Percentiles rank a stretch among this genome's conserved stretches.
phyloP scores from a whole-genome alignment of 2,888 invertebrate species.

The Microdon myrmicae region DNA sequence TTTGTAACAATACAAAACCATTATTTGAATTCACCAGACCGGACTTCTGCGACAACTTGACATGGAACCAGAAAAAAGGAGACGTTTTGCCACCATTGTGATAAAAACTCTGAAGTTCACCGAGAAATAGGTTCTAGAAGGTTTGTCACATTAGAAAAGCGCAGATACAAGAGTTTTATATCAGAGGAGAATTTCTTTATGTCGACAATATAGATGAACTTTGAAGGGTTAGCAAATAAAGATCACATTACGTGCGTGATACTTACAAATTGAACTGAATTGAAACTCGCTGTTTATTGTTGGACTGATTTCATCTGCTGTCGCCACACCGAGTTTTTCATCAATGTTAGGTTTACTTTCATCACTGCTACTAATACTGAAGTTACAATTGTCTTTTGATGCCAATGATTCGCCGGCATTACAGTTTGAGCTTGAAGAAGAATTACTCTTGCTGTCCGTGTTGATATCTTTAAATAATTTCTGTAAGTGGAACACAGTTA shows the following conservation, averaged over 20 bases:
- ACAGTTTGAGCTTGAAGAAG: conserved; percentile 64
- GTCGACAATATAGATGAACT: no score
- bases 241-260: background rate
- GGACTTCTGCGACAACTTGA: no score
- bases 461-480: conserved; percentile 54
- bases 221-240: no score
- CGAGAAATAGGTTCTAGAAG: no score
- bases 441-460: conserved; percentile 59
- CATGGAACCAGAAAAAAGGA: no score
- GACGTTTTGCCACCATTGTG: no score
- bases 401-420: conserved; percentile 76
- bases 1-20: no score
- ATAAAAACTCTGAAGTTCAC: no score
- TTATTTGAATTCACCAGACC: no score
- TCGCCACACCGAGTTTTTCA: conserved; percentile 40
- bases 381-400: conserved; percentile 69
- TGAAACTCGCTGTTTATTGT: conserved; percentile 60
- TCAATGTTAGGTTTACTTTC: conserved; percentile 65
- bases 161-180: background rate
- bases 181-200: no score
- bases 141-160: background rate
- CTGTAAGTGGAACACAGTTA: no score
- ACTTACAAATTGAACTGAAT: conserved; percentile 63
- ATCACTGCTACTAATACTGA: conserved; percentile 70
- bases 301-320: conserved; percentile 56